phyloP scores from a whole-genome alignment of 2,113 vertebrate species.

The Mustela lutreola region DNA sequence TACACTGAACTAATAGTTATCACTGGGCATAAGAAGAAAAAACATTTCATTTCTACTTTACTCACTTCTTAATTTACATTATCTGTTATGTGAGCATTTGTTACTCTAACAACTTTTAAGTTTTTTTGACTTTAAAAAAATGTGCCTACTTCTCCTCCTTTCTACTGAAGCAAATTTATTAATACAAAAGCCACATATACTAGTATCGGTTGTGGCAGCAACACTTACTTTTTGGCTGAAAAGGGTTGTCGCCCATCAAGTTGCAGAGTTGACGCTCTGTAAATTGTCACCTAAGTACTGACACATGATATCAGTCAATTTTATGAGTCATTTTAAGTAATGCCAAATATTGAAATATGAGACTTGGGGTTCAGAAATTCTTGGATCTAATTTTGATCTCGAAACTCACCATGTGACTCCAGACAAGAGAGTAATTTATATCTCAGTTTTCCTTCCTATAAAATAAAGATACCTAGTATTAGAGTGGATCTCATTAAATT shows the following conservation, averaged over 20 bases:
- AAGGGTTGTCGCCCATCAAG: slow-evolving; percentile 73
- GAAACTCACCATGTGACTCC: slow-evolving; percentile 70
- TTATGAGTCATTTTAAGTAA: slow-evolving; percentile 68
- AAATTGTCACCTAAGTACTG: slow-evolving; percentile 73
- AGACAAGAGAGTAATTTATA: slow-evolving; percentile 65
- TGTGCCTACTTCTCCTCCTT: neutral
- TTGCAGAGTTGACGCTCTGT: slow-evolving; percentile 72
- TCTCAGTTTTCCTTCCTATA: slow-evolving; percentile 69
- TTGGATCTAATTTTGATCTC: slow-evolving; percentile 62
- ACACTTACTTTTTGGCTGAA: slow-evolving; percentile 73
- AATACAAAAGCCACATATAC: neutral
- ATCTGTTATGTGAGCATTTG: neutral
- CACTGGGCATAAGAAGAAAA: neutral
- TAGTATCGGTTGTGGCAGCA: neutral
- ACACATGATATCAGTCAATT: slow-evolving; percentile 74
- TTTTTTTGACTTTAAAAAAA: slow-evolving; percentile 51
- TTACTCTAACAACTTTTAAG: slow-evolving; percentile 37
- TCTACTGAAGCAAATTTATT: slow-evolving; percentile 12
- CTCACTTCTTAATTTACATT: slow-evolving; percentile 2
- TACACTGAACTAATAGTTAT: neutral
- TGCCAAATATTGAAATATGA: slow-evolving; percentile 64
- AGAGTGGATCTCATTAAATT: slow-evolving; percentile 39
- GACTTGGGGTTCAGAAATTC: slow-evolving; percentile 58
- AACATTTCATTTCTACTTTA: slow-evolving; percentile 42
- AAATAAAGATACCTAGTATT: slow-evolving; percentile 71